Percentiles rank a stretch among this genome's conserved stretches.
Evolutionary conservation across 2,888 invertebrate species (phyloP).

Genomic region (Tortricodes alternella): DNA sequence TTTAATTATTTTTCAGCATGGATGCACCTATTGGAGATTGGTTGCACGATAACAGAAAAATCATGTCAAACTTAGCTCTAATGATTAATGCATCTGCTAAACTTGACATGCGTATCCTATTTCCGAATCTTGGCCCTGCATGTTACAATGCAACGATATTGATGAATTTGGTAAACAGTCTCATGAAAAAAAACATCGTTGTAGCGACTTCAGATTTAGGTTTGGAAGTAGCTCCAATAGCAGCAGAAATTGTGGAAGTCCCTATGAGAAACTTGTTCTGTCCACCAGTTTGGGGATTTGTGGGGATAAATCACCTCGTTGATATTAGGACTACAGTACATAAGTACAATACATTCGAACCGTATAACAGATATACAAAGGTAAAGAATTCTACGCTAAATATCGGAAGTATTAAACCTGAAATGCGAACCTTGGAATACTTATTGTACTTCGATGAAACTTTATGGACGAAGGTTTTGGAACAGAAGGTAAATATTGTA

Average conservation of each 20-base stretch:
- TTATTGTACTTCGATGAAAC: constrained; percentile 66
- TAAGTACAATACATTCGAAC: constrained; percentile 74
- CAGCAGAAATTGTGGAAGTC: constrained; percentile 71
- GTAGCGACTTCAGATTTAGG: constrained; percentile 83
- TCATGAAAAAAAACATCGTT: constrained; percentile 75
- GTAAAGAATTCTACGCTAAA: constrained; percentile 75
- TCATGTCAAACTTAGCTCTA: constrained; percentile 69
- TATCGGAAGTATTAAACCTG: constrained; percentile 73
- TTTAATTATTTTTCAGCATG: constrained; percentile 46
- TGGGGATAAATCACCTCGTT: constrained; percentile 80
- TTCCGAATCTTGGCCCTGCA: constrained; percentile 80
- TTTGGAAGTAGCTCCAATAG: constrained; percentile 62
- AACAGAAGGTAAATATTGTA: constrained; percentile 62
- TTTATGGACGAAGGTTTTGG: constrained; percentile 59
- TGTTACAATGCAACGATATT: constrained; percentile 83
- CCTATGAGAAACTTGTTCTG: constrained; percentile 77
- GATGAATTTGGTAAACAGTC: constrained; percentile 56
- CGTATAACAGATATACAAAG: constrained; percentile 74
- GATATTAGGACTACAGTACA: constrained; percentile 81
- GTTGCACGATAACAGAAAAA: constrained; percentile 55
- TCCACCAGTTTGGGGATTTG: constrained; percentile 85
- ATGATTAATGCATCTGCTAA: constrained; percentile 77
- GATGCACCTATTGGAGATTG: constrained; percentile 62
- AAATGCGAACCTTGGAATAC: constrained; percentile 80
- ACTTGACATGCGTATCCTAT: constrained; percentile 70